Conservation (phyloP, 2,113 vertebrate genomes). For the Syngnathus scovelli region DNA sequence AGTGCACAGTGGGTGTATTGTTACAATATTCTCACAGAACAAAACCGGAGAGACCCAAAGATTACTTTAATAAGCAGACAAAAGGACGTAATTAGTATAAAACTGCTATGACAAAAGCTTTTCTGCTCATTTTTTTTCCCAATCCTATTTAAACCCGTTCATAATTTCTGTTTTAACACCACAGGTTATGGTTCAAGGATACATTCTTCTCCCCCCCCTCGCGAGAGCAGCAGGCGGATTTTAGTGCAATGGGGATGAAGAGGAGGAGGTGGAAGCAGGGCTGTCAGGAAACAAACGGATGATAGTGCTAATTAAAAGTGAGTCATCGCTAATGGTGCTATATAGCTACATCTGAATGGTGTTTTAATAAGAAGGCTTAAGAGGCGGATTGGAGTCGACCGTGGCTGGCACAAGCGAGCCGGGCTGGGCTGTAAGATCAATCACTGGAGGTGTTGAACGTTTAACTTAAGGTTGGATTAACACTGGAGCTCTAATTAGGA, state of each 20-base stretch:
- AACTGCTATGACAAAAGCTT: not conserved
- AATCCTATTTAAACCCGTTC: not conserved
- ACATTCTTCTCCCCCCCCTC: not conserved
- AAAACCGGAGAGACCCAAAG: not conserved
- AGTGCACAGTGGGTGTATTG: not conserved
- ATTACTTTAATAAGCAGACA: constrained; percentile 1
- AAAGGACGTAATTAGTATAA: not conserved
- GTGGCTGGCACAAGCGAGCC: not conserved
- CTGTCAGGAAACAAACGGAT: constrained; percentile 3
- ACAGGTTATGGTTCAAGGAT: not conserved
- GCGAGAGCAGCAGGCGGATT: not conserved
- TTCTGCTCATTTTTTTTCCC: not conserved
- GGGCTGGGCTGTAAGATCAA: not conserved
- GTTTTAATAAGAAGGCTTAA: constrained; percentile 6
- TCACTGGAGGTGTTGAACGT: not conserved
- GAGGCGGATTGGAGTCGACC: not conserved
- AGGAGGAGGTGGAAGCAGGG: not conserved
- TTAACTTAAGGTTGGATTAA: not conserved
- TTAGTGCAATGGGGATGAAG: not conserved
- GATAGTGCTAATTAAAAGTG: constrained; percentile 10
- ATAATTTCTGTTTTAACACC: not conserved
- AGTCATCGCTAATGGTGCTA: not conserved
- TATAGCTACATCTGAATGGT: not conserved
- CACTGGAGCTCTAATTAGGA: not conserved
- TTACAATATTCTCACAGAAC: not conserved